Percentiles rank a stretch among this genome's conserved stretches.
phyloP scores from a whole-genome alignment of 1,140 invertebrate genomes.

The Penaeus indicus region DNA sequence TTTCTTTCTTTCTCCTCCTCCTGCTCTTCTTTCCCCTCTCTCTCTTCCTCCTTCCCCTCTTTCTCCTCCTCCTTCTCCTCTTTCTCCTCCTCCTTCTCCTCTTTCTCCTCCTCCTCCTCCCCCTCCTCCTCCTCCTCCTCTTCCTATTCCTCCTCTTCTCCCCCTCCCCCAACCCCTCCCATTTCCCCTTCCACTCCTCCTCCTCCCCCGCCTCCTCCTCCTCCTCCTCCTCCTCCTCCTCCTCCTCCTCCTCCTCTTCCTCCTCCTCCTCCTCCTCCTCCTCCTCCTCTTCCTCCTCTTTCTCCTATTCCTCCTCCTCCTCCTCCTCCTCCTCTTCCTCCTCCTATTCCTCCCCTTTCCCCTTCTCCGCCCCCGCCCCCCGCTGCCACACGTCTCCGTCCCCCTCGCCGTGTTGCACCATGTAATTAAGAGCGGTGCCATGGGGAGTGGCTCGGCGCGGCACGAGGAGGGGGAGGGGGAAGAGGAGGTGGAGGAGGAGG shows the following conservation, averaged over 20 bases:
- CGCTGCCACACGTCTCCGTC: conserved; percentile 19
- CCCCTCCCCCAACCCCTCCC: not conserved
- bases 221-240: not conserved
- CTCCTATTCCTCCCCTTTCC: not conserved
- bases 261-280: not conserved
- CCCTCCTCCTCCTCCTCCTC: not conserved
- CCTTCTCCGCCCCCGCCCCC: not conserved
- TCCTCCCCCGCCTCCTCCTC: not conserved
- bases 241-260: not conserved
- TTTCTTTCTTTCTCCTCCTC: too few relatives aligned
- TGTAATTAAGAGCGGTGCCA: too few relatives aligned
- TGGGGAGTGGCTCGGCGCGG: not conserved
- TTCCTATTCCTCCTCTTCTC: not conserved
- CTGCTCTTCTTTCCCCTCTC: too few relatives aligned
- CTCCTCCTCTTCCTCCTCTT: not conserved
- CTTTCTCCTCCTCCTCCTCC: not conserved
- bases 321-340: not conserved
- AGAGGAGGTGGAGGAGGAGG: too few relatives aligned
- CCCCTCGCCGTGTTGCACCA: not conserved
- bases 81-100: too few relatives aligned
- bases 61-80: too few relatives aligned
- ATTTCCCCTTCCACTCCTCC: too few relatives aligned
- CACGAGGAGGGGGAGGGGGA: not conserved
- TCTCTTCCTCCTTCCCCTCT: too few relatives aligned
- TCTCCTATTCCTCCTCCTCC: not conserved